Evolutionary conservation across 2,888 invertebrate genomes (phyloP), one percentile per base, ranked within the genome.

Genomic region (Hypercompe scribonia): DNA sequence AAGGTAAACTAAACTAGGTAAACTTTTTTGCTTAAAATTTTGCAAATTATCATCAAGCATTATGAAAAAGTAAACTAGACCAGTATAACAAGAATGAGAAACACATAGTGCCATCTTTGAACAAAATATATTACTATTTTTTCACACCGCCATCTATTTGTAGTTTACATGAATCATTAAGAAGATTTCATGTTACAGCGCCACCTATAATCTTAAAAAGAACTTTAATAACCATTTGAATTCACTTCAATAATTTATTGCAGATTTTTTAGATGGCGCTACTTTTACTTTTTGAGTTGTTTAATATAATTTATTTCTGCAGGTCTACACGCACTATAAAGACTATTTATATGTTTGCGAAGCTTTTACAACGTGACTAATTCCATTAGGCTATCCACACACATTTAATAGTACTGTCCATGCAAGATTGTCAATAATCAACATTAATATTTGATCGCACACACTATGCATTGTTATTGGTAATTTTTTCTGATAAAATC

Each of bases 61-160:
- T 54, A 0, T 3, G 15, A 18, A 31, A 5, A 58, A 50, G 28
- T 18, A 46, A 24, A 33, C 21, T 8, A 31, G 24, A 13, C 13
- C 24, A 46, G 21, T 46, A 31, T n/a, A 24, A 3, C 31, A 8
- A 5, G 18, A 18, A 61, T 61, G 31, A 18, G 61, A 18, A 34
- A 54, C 64, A 8, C 10, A 21, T 13, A 77, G 54, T 58, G 84
- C 66, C 69, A 82, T 78, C 83, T 83, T 46, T 71, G 63, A 69
- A 36, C 28, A 18, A 8, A 33, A 18, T 0, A 24, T 39, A 64
- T 21, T 42, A 34, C 18, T 24, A 33, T 15, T 58, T n/a, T n/a
- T n/a, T n/a, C n/a, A n/a, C n/a, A n/a, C n/a, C n/a, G 67, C 58
- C 66, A 66, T 61, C 70, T 70, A 70, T 11, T 15, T 0, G 21